Conservation (phyloP, 2,113 vertebrate species). For the Ceyx cyanopectus region DNA sequence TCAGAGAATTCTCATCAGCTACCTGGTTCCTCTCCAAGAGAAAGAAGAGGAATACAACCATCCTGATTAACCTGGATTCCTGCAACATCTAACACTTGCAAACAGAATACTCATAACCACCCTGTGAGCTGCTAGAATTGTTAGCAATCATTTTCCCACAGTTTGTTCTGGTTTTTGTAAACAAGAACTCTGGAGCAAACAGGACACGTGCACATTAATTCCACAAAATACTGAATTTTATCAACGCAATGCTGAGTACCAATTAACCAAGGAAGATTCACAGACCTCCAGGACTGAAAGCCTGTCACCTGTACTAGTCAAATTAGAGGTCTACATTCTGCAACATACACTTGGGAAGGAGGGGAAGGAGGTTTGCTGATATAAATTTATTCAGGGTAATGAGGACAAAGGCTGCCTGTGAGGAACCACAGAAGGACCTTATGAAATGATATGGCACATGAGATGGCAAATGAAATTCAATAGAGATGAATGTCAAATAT, state of each 20-base stretch:
- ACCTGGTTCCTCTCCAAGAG: neutral
- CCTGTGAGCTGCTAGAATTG: neutral
- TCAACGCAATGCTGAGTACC: neutral
- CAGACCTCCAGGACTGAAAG: neutral
- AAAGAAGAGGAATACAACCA: neutral
- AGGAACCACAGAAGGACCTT: slow-evolving; percentile 48
- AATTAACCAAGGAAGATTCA: neutral
- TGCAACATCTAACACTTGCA: neutral
- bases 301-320: neutral
- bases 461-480: slow-evolving; percentile 44
- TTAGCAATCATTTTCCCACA: neutral
- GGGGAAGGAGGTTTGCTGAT: neutral
- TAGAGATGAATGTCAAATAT: slow-evolving; percentile 52
- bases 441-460: slow-evolving; percentile 20
- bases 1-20: neutral
- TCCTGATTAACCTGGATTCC: neutral
- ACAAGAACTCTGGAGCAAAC: neutral
- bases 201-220: neutral
- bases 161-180: neutral
- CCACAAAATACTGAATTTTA: neutral
- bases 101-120: neutral
- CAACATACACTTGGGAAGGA: neutral
- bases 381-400: slow-evolving; percentile 27
- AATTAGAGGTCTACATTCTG: neutral
- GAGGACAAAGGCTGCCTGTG: slow-evolving; percentile 26